phyloP scores from a whole-genome alignment of 2,797 vertebrate species.

The Molossus alvarezi region DNA sequence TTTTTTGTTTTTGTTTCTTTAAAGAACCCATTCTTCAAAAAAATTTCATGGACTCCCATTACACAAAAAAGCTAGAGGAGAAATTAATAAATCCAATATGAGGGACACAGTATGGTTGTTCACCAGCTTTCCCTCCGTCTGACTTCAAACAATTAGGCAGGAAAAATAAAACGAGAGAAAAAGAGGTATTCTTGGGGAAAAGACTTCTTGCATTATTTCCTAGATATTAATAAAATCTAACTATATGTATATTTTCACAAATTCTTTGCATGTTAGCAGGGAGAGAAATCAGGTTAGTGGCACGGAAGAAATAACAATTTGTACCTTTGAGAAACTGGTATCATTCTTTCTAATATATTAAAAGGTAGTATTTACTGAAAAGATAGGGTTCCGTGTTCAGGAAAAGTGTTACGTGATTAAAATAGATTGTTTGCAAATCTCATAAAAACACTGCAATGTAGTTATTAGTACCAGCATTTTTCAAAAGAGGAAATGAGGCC shows the following conservation, averaged over 20 bases:
- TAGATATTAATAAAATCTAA: constrained; percentile 28
- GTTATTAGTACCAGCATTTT: background rate
- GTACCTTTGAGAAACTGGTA: background rate
- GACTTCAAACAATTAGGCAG: background rate
- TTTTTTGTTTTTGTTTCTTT: background rate
- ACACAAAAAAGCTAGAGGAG: background rate
- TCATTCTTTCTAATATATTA: constrained; percentile 9
- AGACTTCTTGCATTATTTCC: background rate
- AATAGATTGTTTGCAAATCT: background rate
- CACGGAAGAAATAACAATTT: background rate
- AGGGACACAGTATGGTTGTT: background rate
- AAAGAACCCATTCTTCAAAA: background rate
- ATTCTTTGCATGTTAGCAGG: background rate
- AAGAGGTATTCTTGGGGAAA: background rate
- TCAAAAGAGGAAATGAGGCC: background rate
- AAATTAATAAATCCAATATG: background rate
- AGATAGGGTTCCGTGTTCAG: background rate
- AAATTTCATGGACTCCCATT: background rate
- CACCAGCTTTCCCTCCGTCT: background rate
- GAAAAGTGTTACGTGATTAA: background rate
- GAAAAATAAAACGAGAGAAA: background rate
- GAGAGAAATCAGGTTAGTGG: constrained; percentile 32
- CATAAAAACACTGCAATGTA: background rate
- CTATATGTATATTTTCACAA: background rate
- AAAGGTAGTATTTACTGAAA: constrained; percentile 45